phyloP scores from a whole-genome alignment of 2,797 vertebrate genomes.

The Otolemur crassicaudatus region DNA sequence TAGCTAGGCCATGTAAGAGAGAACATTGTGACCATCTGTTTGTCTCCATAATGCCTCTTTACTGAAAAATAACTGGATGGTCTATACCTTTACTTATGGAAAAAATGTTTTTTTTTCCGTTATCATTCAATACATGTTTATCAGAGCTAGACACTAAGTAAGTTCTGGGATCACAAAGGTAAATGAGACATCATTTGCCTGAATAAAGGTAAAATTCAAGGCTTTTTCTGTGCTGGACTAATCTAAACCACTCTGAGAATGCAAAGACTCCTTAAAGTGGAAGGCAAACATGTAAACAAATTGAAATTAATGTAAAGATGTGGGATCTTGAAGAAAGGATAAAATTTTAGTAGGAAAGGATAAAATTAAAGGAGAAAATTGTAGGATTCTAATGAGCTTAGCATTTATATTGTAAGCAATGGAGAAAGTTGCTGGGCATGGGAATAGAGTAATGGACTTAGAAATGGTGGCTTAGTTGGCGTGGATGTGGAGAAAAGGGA shows the following conservation, averaged over 20 bases:
- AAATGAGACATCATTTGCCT: neutral
- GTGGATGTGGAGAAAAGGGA: no score
- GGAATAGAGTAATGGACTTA: neutral
- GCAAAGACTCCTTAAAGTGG: neutral
- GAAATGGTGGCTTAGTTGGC: neutral
- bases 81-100: neutral
- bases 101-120: neutral
- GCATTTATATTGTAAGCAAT: neutral
- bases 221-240: neutral
- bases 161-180: neutral
- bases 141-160: neutral
- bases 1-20: neutral
- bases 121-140: neutral
- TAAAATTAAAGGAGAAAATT: neutral
- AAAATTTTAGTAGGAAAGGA: slow-evolving; percentile 11
- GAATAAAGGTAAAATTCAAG: neutral
- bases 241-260: neutral
- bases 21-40: slow-evolving; percentile 20
- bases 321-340: neutral
- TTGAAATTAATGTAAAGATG: neutral
- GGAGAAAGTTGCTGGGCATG: neutral
- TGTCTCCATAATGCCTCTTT: neutral
- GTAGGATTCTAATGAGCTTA: neutral
- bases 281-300: neutral
- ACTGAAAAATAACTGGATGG: neutral